Percentiles rank a stretch among this genome's conserved stretches.
Conservation (phyloP, 2,888 invertebrate species). For the Polydesmus complanatus region DNA sequence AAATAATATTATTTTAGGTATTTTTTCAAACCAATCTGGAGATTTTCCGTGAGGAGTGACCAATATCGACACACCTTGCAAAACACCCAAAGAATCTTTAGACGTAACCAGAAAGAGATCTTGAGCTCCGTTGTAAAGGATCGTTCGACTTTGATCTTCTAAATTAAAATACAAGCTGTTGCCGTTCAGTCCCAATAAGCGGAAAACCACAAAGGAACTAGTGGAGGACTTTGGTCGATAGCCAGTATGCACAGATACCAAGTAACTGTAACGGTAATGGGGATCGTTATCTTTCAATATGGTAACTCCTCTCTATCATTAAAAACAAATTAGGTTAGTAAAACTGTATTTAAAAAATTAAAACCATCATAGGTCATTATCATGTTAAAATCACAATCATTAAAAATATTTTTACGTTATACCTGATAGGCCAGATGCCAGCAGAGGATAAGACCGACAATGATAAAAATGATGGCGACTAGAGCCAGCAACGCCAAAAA, state of each 20-base stretch:
- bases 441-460: no score
- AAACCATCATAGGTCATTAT: no score
- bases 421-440: no score
- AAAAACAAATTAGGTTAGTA: no score
- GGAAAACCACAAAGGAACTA: background rate
- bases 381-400: no score
- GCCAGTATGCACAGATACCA: background rate
- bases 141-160: background rate
- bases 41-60: background rate
- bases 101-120: background rate
- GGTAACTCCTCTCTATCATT: background rate
- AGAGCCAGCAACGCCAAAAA: no score
- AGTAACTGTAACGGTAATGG: background rate
- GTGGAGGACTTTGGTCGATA: background rate
- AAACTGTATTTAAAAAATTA: background rate
- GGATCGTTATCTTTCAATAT: background rate
- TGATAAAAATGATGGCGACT: no score
- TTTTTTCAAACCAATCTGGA: background rate
- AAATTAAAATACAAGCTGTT: background rate
- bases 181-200: background rate
- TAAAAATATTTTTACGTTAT: no score
- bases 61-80: background rate
- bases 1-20: no score
- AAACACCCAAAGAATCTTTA: background rate
- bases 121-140: background rate